These are phyloP conservation scores for Acleris literana DNA, from an alignment of 2,888 invertebrate genomes.

Conservation along the genomic window DNA sequence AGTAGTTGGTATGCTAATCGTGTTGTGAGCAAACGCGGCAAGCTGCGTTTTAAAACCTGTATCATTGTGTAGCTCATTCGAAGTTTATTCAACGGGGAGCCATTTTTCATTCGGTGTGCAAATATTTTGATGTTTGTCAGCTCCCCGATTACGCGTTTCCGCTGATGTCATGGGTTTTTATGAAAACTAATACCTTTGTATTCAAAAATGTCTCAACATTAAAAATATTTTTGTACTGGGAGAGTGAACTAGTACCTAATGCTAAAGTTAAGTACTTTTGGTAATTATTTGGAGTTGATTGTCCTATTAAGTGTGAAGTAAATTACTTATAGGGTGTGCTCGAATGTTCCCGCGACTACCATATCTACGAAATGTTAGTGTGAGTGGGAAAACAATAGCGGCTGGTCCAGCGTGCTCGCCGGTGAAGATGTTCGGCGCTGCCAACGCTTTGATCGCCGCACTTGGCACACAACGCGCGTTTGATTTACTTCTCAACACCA, in stretches of 20 bases:
- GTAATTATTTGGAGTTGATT: too few relatives aligned
- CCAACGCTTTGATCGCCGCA: constrained; percentile 71
- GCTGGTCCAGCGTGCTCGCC: too few relatives aligned
- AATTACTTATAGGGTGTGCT: too few relatives aligned
- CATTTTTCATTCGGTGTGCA: constrained; percentile 74
- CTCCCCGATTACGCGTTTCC: constrained; percentile 55
- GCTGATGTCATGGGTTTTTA: constrained; percentile 49
- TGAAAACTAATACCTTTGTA: constrained; percentile 1
- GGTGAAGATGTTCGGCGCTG: constrained; percentile 48
- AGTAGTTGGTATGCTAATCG: constrained; percentile 74
- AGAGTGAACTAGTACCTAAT: neutral
- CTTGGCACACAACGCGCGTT: constrained; percentile 71
- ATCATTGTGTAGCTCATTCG: constrained; percentile 62
- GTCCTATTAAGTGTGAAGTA: too few relatives aligned
- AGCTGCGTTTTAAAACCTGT: constrained; percentile 71
- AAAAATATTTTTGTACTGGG: neutral
- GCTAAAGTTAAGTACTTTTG: too few relatives aligned
- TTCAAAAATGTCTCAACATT: neutral
- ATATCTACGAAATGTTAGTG: constrained; percentile 9
- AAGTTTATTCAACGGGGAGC: constrained; percentile 63
- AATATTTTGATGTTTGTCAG: constrained; percentile 78
- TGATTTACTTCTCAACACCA: constrained; percentile 79
- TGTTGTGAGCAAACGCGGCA: constrained; percentile 62
- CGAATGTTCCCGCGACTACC: neutral
- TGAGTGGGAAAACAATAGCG: constrained; percentile 27